Percentiles rank a stretch among this genome's conserved stretches.
Evolutionary conservation across 1,140 invertebrate species (phyloP).

Genomic region (Leptinotarsa defecta): DNA sequence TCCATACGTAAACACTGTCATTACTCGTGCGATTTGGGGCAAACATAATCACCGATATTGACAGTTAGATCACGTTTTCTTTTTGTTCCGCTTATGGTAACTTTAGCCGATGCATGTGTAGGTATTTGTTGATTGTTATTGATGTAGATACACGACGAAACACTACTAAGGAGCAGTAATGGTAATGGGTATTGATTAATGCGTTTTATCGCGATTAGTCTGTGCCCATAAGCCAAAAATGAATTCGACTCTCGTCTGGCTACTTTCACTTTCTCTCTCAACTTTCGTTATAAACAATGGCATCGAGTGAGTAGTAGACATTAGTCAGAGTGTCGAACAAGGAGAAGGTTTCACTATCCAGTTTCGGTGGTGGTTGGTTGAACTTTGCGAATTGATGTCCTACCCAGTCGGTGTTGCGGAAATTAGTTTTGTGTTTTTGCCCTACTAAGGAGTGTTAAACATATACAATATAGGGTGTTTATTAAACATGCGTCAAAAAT

Average conservation of each 20-base stretch:
- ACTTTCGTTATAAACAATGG: conserved; percentile 5
- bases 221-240: conserved; percentile 8
- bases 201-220: neutral
- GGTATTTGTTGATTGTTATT: conserved; percentile 12
- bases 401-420: no score
- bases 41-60: conserved; percentile 5
- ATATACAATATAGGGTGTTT: no score
- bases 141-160: neutral
- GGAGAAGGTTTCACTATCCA: no score
- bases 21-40: neutral
- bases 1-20: neutral
- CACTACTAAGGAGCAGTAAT: neutral
- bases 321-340: neutral
- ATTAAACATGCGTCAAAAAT: no score
- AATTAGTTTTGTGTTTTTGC: no score
- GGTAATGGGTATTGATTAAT: conserved; percentile 4
- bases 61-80: neutral
- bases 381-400: no score
- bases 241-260: neutral
- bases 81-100: conserved; percentile 2
- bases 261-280: conserved; percentile 12
- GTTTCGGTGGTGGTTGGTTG: no score
- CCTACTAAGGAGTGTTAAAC: no score
- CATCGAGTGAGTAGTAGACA: neutral
- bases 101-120: conserved; percentile 3